Evolutionary conservation across 2,113 vertebrate species (phyloP).

Genomic region (Acrocephalus kingi): DNA sequence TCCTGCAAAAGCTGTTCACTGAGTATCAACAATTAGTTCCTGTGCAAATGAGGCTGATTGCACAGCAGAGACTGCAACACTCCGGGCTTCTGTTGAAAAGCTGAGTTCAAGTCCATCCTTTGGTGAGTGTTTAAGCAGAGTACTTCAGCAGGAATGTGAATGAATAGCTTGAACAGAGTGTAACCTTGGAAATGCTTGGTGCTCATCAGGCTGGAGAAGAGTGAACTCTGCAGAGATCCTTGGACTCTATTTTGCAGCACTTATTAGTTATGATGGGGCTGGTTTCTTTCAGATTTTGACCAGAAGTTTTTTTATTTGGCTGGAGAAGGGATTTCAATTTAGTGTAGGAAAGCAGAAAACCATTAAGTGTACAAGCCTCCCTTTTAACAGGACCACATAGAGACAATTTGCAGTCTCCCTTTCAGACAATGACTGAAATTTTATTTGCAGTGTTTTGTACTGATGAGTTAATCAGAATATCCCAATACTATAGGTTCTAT

Average conservation of each 20-base stretch:
- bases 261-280: neutral
- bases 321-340: neutral
- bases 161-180: rapidly evolving
- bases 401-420: neutral
- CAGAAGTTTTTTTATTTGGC: neutral
- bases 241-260: neutral
- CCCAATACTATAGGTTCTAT: no score
- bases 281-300: neutral
- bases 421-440: neutral
- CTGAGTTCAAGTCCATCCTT: neutral
- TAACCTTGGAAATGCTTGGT: neutral
- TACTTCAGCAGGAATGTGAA: neutral
- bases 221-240: neutral
- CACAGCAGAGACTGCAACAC: neutral
- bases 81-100: neutral
- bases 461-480: neutral
- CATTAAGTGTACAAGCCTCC: neutral
- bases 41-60: neutral
- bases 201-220: neutral
- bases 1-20: neutral
- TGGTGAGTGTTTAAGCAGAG: neutral
- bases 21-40: neutral
- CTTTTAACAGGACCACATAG: neutral
- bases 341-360: neutral
- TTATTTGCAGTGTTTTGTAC: neutral